phyloP scores from a whole-genome alignment of 2,797 vertebrate genomes.

The Oceanodroma leucorhoa region DNA sequence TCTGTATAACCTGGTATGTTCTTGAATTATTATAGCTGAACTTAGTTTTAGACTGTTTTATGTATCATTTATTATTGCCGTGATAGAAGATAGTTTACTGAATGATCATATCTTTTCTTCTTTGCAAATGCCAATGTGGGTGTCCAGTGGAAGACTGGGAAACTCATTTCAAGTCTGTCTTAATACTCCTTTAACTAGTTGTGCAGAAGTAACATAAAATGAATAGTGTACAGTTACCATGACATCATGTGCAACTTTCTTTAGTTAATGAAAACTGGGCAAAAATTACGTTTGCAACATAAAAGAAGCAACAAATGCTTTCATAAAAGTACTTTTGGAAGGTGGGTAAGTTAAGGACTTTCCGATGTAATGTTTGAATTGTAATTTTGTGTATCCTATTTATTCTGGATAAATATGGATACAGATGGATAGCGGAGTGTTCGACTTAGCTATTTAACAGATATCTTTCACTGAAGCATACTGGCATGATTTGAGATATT shows the following conservation, averaged over 20 bases:
- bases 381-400: not conserved
- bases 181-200: not conserved
- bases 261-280: not conserved
- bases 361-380: not conserved
- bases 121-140: not conserved
- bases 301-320: not conserved
- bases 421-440: not conserved
- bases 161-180: not conserved
- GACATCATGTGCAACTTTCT: not conserved
- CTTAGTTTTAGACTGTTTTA: not conserved
- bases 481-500: not conserved
- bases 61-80: not conserved
- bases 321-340: not conserved
- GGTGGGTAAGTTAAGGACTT: not conserved
- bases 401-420: not conserved
- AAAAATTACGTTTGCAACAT: not conserved
- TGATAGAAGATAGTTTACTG: not conserved
- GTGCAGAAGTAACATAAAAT: not conserved
- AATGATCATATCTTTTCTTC: not conserved
- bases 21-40: not conserved
- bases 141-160: not conserved
- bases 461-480: not conserved
- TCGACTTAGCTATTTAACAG: not conserved
- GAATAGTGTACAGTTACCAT: not conserved
- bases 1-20: slow-evolving; percentile 54